These are phyloP conservation scores for Neogobius melanostomus DNA, from an alignment of 2,113 vertebrate genomes.

Conservation along the genomic window DNA sequence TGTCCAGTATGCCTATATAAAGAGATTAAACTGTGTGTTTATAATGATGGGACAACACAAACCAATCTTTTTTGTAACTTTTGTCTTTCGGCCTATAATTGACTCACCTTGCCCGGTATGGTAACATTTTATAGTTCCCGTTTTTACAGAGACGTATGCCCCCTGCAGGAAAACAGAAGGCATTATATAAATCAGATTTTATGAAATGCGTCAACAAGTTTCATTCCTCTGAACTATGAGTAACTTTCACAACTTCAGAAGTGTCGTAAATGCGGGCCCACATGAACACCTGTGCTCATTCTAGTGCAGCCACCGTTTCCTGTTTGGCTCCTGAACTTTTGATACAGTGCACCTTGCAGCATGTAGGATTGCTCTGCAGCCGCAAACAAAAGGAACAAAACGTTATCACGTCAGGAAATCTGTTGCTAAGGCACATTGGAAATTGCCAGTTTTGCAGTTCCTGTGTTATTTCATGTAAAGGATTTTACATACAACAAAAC, in stretches of 20 bases:
- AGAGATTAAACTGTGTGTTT: too few relatives aligned
- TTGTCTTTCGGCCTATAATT: not conserved
- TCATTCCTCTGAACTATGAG: conserved; percentile 8
- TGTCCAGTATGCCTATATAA: too few relatives aligned
- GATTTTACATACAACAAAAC: not conserved
- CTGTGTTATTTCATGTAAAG: not conserved
- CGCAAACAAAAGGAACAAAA: conserved; percentile 38
- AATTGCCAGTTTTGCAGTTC: not conserved
- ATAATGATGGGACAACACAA: too few relatives aligned
- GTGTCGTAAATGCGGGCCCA: conserved; percentile 11
- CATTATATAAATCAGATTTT: conserved; percentile 1
- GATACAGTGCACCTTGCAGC: conserved; percentile 34
- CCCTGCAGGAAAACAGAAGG: conserved; percentile 65
- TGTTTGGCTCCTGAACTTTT: conserved; percentile 50
- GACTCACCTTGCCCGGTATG: conserved; percentile 86
- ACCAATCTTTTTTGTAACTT: not conserved
- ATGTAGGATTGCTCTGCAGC: conserved; percentile 45
- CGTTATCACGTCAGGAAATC: conserved; percentile 14
- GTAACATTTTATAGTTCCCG: conserved; percentile 76
- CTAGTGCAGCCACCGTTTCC: conserved; percentile 35
- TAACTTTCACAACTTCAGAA: conserved; percentile 22
- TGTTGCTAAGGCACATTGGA: not conserved
- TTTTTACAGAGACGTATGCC: conserved; percentile 79
- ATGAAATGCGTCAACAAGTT: not conserved
- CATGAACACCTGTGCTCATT: conserved; percentile 5